A percentile compares a stretch with the other conserved stretches of the same genome.
phyloP scores from a whole-genome alignment of 64 coral and sea anemone genomes.

The Cladopsammia gracilis region DNA sequence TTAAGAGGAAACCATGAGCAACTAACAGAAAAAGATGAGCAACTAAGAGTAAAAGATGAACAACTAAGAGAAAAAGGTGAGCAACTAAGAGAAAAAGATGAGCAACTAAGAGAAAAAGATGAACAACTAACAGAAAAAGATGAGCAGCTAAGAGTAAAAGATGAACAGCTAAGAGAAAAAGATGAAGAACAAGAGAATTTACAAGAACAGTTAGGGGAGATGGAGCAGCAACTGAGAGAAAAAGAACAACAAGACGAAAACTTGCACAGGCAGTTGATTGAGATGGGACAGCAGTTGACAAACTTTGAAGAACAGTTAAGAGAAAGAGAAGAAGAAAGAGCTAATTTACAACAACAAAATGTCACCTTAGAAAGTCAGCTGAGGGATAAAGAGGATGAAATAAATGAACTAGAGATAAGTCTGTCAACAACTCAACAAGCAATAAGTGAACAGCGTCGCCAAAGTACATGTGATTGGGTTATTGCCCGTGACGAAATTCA shows the following conservation, averaged over 20 bases:
- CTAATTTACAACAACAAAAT: neutral
- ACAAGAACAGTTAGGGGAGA: neutral
- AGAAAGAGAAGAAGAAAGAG: neutral
- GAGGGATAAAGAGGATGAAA: neutral
- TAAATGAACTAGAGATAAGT: neutral
- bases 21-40: too few relatives aligned
- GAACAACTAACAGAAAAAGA: too few relatives aligned
- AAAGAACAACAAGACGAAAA: slow-evolving; percentile 18
- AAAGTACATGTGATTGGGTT: neutral
- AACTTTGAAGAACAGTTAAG: neutral
- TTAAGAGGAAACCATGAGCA: too few relatives aligned
- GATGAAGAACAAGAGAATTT: neutral
- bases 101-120: too few relatives aligned
- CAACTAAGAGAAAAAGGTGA: too few relatives aligned
- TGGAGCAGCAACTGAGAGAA: neutral
- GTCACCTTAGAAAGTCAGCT: neutral
- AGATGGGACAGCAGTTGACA: neutral
- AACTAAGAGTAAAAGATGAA: too few relatives aligned
- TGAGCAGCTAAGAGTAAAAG: neutral
- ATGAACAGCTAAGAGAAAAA: too few relatives aligned
- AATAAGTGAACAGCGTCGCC: neutral
- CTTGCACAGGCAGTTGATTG: neutral
- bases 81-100: too few relatives aligned
- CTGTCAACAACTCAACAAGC: slow-evolving; percentile 21
- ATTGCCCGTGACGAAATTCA: slow-evolving; percentile 49